phyloP scores from a whole-genome alignment of 2,888 invertebrate species.

The Chamaedrilus cognettii region DNA sequence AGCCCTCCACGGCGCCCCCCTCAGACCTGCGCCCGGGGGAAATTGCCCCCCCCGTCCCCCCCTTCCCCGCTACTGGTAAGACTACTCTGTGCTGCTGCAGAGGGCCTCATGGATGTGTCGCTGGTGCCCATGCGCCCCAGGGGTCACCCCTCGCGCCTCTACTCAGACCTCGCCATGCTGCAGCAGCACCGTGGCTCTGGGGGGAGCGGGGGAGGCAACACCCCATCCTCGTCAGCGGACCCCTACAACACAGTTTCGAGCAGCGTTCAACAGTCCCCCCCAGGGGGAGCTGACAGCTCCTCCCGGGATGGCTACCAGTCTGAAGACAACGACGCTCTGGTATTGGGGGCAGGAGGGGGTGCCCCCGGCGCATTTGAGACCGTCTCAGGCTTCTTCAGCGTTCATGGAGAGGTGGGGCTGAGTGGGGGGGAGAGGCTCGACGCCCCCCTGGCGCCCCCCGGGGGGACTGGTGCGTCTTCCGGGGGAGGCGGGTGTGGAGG shows the following conservation, averaged over 20 bases:
- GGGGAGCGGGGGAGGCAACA: neutral
- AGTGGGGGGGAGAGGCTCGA: neutral
- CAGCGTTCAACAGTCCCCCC: conserved; percentile 11
- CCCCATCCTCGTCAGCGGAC: neutral
- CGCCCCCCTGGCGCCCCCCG: neutral
- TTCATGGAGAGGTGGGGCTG: neutral
- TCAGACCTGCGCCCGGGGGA: too few species aligned
- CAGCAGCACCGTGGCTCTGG: conserved; percentile 20
- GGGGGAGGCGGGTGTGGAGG: conserved; percentile 8
- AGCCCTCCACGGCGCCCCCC: too few species aligned
- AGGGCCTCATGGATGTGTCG: conserved; percentile 36
- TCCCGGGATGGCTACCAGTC: conserved; percentile 6
- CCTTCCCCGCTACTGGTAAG: too few species aligned
- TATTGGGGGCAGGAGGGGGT: neutral
- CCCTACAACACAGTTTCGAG: conserved; percentile 22
- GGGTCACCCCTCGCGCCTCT: conserved; percentile 36
- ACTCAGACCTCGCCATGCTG: conserved; percentile 30
- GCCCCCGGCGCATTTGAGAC: too few species aligned
- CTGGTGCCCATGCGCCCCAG: conserved; percentile 36
- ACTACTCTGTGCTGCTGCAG: conserved; percentile 20
- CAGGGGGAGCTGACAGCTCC: conserved; percentile 4
- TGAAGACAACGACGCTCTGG: neutral
- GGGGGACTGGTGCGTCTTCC: neutral
- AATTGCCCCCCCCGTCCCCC: too few species aligned
- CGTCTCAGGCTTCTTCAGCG: too few species aligned